These are phyloP conservation scores for Astreopora myriophthalma DNA, from an alignment of 64 coral and sea anemone species.

Conservation along the genomic window DNA sequence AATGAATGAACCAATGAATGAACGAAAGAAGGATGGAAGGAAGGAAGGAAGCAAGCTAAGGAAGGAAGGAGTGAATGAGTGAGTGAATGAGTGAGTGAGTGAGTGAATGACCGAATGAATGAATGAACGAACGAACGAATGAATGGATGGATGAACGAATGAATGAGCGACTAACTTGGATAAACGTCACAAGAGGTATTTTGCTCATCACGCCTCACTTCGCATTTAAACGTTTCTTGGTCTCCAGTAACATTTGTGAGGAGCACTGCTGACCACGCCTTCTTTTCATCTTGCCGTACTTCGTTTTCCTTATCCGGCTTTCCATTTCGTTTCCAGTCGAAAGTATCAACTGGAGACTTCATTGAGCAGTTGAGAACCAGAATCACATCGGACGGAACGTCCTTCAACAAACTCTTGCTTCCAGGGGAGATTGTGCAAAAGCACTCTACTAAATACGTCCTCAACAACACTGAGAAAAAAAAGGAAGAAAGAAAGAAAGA, in stretches of 20 bases:
- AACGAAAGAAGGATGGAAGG: too few species aligned
- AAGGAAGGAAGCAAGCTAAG: too few species aligned
- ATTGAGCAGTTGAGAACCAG: neutral
- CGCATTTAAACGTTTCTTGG: neutral
- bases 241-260: neutral
- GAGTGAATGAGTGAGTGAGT: too few species aligned
- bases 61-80: too few species aligned
- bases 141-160: too few species aligned
- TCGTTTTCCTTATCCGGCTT: neutral
- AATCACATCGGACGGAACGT: neutral
- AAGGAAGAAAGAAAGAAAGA: neutral
- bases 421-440: neutral
- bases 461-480: neutral
- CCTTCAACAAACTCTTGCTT: neutral
- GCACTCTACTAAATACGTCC: neutral
- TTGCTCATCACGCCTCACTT: neutral
- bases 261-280: slow-evolving; percentile 10
- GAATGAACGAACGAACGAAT: too few species aligned
- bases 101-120: too few species aligned
- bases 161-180: neutral
- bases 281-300: neutral
- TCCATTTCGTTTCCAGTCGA: neutral
- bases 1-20: too few species aligned
- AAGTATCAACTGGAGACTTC: neutral
- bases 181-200: neutral